phyloP scores from a whole-genome alignment of 2,113 vertebrate species.

The Paratilapia polleni region DNA sequence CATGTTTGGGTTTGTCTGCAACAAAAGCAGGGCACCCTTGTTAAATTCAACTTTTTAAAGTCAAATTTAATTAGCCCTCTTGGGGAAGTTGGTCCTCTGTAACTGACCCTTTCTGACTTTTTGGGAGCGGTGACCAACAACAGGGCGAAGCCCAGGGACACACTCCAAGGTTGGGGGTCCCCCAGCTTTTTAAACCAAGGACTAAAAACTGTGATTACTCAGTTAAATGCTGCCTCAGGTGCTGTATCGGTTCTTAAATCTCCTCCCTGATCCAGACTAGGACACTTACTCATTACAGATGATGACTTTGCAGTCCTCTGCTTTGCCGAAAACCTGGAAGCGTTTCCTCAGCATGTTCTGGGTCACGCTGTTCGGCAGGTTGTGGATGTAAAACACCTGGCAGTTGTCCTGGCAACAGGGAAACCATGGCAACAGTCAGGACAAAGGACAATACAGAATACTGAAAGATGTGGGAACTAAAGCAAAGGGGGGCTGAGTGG shows the following conservation, averaged over 20 bases:
- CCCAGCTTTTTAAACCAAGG: too few relatives aligned
- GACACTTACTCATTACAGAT: constrained; percentile 85
- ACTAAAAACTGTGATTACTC: too few relatives aligned
- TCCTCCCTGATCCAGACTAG: neutral
- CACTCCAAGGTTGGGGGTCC: neutral
- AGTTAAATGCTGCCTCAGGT: too few relatives aligned
- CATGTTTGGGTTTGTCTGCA: constrained; percentile 11
- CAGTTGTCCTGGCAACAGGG: constrained; percentile 89
- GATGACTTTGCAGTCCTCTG: constrained; percentile 93
- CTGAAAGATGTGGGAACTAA: constrained; percentile 19
- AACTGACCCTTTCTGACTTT: neutral
- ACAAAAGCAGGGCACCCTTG: neutral
- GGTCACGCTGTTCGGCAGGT: constrained; percentile 92
- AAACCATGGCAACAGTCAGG: constrained; percentile 76
- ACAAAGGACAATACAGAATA: constrained; percentile 46
- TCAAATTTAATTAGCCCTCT: constrained; percentile 6
- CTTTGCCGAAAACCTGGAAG: constrained; percentile 92
- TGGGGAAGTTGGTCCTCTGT: neutral
- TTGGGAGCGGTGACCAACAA: neutral
- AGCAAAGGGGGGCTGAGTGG: neutral
- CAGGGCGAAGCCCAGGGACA: neutral
- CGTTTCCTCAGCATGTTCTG: constrained; percentile 93
- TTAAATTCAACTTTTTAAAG: neutral
- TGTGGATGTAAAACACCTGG: constrained; percentile 92
- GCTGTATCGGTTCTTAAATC: neutral